phyloP scores from a whole-genome alignment of 2,797 vertebrate species.

The Diceros bicornis region DNA sequence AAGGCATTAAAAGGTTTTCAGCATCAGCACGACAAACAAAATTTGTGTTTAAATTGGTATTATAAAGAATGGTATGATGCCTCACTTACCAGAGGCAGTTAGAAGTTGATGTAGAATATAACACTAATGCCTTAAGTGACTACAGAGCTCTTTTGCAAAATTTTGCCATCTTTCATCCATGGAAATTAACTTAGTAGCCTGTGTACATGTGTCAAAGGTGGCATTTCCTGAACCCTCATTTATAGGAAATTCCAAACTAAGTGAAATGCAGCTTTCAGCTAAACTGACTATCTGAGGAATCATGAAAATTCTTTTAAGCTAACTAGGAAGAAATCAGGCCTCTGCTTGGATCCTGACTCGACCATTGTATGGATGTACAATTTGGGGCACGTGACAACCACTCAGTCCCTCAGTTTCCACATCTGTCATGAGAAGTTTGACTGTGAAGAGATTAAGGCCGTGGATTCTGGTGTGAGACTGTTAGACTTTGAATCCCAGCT shows the following conservation, averaged over 20 bases:
- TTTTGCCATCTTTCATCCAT: slow-evolving; percentile 33
- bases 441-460: not conserved
- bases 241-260: not conserved
- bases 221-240: not conserved
- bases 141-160: slow-evolving; percentile 56
- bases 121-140: slow-evolving; percentile 61
- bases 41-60: slow-evolving; percentile 63
- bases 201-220: not conserved
- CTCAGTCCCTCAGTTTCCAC: not conserved
- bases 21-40: slow-evolving; percentile 38
- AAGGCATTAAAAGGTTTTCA: slow-evolving; percentile 74
- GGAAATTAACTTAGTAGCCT: slow-evolving; percentile 29
- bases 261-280: slow-evolving; percentile 4
- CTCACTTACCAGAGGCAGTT: slow-evolving; percentile 3
- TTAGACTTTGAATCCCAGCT: not conserved
- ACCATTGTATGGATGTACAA: not conserved
- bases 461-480: not conserved
- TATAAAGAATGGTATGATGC: slow-evolving; percentile 2
- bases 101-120: slow-evolving; percentile 9
- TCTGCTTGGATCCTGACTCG: not conserved
- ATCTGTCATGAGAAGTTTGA: not conserved
- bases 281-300: not conserved
- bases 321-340: not conserved
- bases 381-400: not conserved
- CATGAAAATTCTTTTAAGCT: not conserved